Evolutionary conservation across 2,888 invertebrate species (phyloP).

Genomic region (Amblyteles armatorius): DNA sequence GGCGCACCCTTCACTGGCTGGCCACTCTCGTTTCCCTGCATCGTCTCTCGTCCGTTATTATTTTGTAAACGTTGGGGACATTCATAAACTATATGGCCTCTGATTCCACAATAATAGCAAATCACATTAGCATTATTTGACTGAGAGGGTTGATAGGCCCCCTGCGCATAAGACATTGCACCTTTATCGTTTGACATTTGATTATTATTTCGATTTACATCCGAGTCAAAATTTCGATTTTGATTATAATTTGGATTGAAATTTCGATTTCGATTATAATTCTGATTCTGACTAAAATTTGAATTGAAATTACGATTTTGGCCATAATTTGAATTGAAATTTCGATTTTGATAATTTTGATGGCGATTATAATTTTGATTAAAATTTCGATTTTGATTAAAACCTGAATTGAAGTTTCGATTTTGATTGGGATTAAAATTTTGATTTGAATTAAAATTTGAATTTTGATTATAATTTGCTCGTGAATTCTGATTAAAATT

Average conservation of each 20-base stretch:
- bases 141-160: background rate
- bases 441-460: background rate
- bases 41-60: background rate
- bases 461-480: background rate
- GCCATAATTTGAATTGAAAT: background rate
- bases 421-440: background rate
- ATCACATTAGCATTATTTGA: background rate
- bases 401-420: too few species aligned
- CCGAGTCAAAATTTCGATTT: background rate
- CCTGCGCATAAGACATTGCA: background rate
- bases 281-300: background rate
- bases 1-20: background rate
- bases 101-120: background rate
- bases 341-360: background rate
- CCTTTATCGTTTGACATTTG: background rate
- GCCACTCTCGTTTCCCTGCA: slow-evolving; percentile 6
- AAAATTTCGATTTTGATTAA: background rate
- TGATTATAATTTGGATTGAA: background rate
- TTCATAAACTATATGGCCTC: background rate
- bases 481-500: background rate
- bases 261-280: background rate
- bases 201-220: background rate
- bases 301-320: background rate
- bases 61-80: background rate
- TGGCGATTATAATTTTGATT: background rate